Base-by-base conservation (phyloP, 1,140 invertebrate genomes). In the Eufriesea mexicana region DNA sequence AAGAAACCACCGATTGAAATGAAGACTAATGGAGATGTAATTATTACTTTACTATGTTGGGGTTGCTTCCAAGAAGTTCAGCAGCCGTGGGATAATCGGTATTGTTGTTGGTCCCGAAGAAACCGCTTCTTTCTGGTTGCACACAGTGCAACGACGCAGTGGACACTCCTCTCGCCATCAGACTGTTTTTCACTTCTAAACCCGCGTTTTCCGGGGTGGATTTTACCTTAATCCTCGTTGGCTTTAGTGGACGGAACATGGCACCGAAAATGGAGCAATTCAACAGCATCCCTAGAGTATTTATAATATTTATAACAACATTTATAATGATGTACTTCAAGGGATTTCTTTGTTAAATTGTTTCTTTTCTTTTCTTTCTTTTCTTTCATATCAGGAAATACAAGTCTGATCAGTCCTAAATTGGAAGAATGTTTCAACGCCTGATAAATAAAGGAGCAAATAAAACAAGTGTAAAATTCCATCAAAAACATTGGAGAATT, bases 241-340 rank as follows among this genome's bases (percentile, higher is more conserved):
- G 96, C 81, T 97, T 96, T 20, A 98, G 94, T 1, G 97, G 97
- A 66, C 97, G 96, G 91, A 98, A 99, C 88, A 98, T 94, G 1
- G 96, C 93, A 20, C 97, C 98, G 89, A 96, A 98, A n/a, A 98
- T 86, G 0, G 96, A 95, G 92, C 98, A 98, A 66, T 96, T 95
- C 18, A 98, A 90, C 20, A 97, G 93, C 85, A 98, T 95, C 12
- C 95, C 96, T 97, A 88, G 35, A 35, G 35, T 35, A 35, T 35
- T 35, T 35, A 35, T 35, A 35, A 35, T 35, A 35, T 35, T 35
- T 35, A 35, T 35, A 35, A 35, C 14, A 91, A 84, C 49, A 76
- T 64, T 55, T n/a, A 5, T 5, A 6, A 7, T 18, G 9, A 47
- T 12, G 18, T 42, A 51, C 45, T 66, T n/a, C 23, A 14, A 28